A percentile compares a stretch with the other conserved stretches of the same genome.
These are phyloP conservation scores for Gobiocypris rarus DNA, from an alignment of 2,113 vertebrate genomes.

Conservation along the genomic window DNA sequence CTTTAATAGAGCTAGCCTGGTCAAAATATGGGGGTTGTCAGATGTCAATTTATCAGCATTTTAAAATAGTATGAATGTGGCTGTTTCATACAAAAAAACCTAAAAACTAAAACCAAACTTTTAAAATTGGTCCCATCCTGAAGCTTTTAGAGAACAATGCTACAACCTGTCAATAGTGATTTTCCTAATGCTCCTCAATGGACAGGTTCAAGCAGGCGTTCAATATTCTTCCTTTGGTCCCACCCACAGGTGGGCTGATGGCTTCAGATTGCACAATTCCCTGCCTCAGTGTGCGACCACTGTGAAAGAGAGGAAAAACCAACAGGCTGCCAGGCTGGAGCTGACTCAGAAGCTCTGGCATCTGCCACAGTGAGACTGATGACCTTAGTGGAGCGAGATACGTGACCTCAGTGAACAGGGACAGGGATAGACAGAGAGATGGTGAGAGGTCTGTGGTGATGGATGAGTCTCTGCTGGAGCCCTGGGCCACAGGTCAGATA, in stretches of 20 bases:
- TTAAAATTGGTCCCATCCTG: not conserved
- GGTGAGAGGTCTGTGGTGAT: constrained; percentile 33
- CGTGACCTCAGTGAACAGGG: constrained; percentile 52
- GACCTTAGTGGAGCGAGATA: constrained; percentile 50
- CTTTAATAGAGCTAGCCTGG: not conserved
- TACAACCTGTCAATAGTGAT: constrained; percentile 31
- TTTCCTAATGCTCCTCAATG: not conserved
- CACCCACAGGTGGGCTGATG: constrained; percentile 26
- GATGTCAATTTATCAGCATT: not conserved
- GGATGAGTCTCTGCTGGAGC: constrained; percentile 43
- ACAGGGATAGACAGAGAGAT: constrained; percentile 21
- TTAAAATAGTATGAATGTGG: not conserved
- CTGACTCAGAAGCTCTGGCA: constrained; percentile 66
- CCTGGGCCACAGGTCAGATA: constrained; percentile 41
- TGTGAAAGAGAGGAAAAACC: constrained; percentile 42
- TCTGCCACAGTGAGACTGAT: constrained; percentile 74
- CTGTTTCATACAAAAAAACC: not conserved
- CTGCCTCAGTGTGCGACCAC: constrained; percentile 43
- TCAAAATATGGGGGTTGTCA: not conserved
- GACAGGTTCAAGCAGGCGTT: constrained; percentile 40
- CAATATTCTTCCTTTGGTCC: constrained; percentile 24
- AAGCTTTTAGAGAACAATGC: constrained; percentile 9
- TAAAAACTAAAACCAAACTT: not conserved
- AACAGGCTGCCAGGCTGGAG: constrained; percentile 49
- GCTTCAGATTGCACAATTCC: constrained; percentile 43